A percentile compares a stretch with the other conserved stretches of the same genome.
Conservation (phyloP, 2,888 invertebrate species). For the Panorpa germanica region DNA sequence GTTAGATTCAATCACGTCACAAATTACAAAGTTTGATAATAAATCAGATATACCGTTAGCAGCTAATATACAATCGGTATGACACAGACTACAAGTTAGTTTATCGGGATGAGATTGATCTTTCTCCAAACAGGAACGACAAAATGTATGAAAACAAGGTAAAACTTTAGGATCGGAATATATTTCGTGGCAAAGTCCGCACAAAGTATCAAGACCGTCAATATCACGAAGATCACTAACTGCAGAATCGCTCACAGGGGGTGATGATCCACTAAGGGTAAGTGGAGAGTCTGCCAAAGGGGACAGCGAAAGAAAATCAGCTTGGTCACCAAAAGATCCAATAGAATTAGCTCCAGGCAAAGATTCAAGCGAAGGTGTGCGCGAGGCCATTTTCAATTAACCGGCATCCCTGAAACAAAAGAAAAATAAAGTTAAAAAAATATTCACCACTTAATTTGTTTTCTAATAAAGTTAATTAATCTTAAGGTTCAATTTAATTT, state of each 20-base stretch:
- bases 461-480: no score
- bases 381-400: conserved; percentile 87
- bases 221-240: conserved; percentile 53
- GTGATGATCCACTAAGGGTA: conserved; percentile 74
- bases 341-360: conserved; percentile 79
- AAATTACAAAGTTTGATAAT: conserved; percentile 39
- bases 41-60: conserved; percentile 42
- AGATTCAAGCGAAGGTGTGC: conserved; percentile 84
- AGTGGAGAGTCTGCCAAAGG: conserved; percentile 48
- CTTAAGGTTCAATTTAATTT: no score
- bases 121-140: conserved; percentile 64
- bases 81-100: conserved; percentile 40
- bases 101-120: conserved; percentile 47
- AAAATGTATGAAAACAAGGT: conserved; percentile 70
- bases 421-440: no score
- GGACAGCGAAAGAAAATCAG: conserved; percentile 46
- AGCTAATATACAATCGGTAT: conserved; percentile 31
- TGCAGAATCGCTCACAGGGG: conserved; percentile 68
- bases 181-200: conserved; percentile 57
- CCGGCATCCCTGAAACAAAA: no score
- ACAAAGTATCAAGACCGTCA: conserved; percentile 39
- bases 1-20: conserved; percentile 35
- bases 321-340: conserved; percentile 68
- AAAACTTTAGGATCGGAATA: conserved; percentile 56
- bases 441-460: no score